Conservation (phyloP, 2,888 invertebrate species). For the Orgyia antiqua region DNA sequence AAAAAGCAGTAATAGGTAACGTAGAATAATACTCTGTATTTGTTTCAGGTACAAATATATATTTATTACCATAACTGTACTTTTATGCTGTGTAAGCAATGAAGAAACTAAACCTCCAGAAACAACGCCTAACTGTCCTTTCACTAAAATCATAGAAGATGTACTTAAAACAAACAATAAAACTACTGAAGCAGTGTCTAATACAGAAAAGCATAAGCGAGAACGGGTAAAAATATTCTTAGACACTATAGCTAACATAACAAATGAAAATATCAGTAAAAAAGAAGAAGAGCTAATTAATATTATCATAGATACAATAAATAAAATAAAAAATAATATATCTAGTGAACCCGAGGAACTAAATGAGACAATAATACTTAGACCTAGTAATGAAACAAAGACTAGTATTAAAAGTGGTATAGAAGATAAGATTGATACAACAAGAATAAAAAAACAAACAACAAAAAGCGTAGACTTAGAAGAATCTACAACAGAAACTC, state of each 20-base stretch:
- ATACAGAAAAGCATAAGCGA: slow-evolving; percentile 38
- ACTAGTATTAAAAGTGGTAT: slow-evolving; percentile 51
- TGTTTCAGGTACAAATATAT: slow-evolving; percentile 54
- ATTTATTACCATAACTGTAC: slow-evolving; percentile 31
- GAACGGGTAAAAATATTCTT: slow-evolving; percentile 77
- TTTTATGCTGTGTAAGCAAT: slow-evolving; percentile 24
- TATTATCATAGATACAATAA: slow-evolving; percentile 64
- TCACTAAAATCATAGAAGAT: slow-evolving; percentile 63
- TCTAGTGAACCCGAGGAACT: slow-evolving; percentile 41
- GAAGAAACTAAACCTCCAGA: slow-evolving; percentile 22
- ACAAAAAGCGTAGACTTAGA: slow-evolving; percentile 17
- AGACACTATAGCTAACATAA: slow-evolving; percentile 76
- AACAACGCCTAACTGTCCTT: slow-evolving; percentile 52
- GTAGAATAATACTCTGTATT: too few species aligned
- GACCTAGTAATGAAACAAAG: slow-evolving; percentile 29
- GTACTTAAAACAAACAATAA: slow-evolving; percentile 59
- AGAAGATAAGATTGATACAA: slow-evolving; percentile 48
- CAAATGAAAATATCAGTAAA: slow-evolving; percentile 40
- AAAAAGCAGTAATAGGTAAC: too few species aligned
- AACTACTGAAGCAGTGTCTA: slow-evolving; percentile 30
- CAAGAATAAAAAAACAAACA: slow-evolving; percentile 17
- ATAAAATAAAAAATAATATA: slow-evolving; percentile 60
- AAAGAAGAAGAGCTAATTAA: slow-evolving; percentile 59
- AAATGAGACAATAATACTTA: slow-evolving; percentile 63
- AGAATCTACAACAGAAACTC: slow-evolving; percentile 34